phyloP scores from a whole-genome alignment of 2,888 invertebrate species.

The Drosophila ustulata region DNA sequence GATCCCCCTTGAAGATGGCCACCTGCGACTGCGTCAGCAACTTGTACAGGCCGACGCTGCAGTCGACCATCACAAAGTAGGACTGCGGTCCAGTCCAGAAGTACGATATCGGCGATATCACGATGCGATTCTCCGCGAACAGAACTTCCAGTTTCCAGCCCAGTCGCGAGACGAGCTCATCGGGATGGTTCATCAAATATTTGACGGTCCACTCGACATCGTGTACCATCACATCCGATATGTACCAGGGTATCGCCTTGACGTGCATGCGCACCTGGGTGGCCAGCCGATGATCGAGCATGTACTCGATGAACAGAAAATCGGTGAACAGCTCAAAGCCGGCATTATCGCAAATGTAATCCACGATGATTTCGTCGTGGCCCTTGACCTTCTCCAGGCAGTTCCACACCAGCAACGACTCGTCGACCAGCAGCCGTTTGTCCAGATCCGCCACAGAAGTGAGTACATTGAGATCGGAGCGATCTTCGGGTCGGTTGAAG shows the following conservation, averaged over 20 bases:
- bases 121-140: constrained; percentile 85
- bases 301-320: constrained; percentile 92
- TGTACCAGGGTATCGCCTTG: constrained; percentile 97
- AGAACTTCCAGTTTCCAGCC: constrained; percentile 87
- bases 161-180: constrained; percentile 80
- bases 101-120: constrained; percentile 86
- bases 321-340: constrained; percentile 97
- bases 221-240: constrained; percentile 92
- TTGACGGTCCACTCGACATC: constrained; percentile 92
- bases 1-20: constrained; percentile 95
- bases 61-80: constrained; percentile 90
- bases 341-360: constrained; percentile 95
- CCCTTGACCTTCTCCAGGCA: constrained; percentile 70
- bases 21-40: constrained; percentile 89
- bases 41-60: constrained; percentile 88
- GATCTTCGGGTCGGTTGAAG: constrained; percentile 15
- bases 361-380: constrained; percentile 86
- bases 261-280: constrained; percentile 91
- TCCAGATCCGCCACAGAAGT: constrained; percentile 86
- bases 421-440: constrained; percentile 87
- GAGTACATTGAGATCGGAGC: constrained; percentile 38
- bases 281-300: constrained; percentile 88
- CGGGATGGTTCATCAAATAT: constrained; percentile 82
- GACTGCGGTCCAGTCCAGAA: constrained; percentile 96
- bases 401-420: constrained; percentile 87